A percentile compares a stretch with the other conserved stretches of the same genome.
phyloP scores from a whole-genome alignment of 1,140 invertebrate species.

The Macrotrachela quadricornifera region DNA sequence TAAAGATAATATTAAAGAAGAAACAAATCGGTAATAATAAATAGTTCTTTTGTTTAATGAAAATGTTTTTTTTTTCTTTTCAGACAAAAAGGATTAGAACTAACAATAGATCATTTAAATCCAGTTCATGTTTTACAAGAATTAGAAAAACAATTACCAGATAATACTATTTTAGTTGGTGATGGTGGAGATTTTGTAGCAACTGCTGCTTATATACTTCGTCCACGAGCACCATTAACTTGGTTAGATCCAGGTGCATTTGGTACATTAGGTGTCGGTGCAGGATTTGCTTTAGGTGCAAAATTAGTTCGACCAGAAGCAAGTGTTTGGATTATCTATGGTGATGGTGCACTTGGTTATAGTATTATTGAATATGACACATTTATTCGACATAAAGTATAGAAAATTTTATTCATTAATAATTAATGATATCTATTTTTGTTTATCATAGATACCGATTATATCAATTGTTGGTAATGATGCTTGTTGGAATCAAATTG shows the following conservation, averaged over 20 bases:
- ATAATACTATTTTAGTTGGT: conserved; percentile 35
- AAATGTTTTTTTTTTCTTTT: neutral
- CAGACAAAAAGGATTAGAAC: conserved; percentile 30
- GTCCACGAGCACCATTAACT: conserved; percentile 37
- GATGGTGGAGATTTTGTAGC: conserved; percentile 48
- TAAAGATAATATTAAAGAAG: conserved; percentile 36
- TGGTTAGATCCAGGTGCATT: conserved; percentile 49
- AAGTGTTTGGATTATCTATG: conserved; percentile 43
- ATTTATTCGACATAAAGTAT: conserved; percentile 39
- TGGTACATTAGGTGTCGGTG: conserved; percentile 44
- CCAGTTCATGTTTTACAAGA: conserved; percentile 37
- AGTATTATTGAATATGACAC: conserved; percentile 43
- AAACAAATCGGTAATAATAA: conserved; percentile 30
- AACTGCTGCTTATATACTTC: conserved; percentile 41
- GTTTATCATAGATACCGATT: conserved; percentile 25
- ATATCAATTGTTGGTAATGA: conserved; percentile 44
- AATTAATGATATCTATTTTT: neutral
- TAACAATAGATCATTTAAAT: conserved; percentile 37
- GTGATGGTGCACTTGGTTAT: conserved; percentile 44
- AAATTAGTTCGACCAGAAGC: conserved; percentile 17
- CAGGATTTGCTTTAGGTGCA: conserved; percentile 41
- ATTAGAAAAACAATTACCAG: conserved; percentile 35
- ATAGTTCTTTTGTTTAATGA: neutral
- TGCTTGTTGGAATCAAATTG: conserved; percentile 46
- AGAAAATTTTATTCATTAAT: neutral